phyloP scores from a whole-genome alignment of 2,888 invertebrate species.

The Apamea epomidion region DNA sequence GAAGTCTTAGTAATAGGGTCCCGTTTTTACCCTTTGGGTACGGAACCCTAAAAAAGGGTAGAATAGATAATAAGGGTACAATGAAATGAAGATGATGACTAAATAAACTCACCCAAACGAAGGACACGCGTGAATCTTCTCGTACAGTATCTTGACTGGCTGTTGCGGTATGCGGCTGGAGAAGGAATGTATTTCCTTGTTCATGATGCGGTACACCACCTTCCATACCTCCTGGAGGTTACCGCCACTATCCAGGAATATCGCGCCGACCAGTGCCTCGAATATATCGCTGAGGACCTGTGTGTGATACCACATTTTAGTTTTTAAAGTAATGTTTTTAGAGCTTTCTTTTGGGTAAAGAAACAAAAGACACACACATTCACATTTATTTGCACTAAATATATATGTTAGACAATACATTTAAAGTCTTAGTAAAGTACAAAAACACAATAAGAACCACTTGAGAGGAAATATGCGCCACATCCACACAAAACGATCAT shows the following conservation, averaged over 20 bases:
- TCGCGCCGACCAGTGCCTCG: constrained; percentile 97
- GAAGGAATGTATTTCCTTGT: constrained; percentile 96
- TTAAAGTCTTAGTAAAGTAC: not conserved
- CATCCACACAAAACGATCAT: too few species aligned
- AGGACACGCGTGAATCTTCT: constrained; percentile 94
- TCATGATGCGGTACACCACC: constrained; percentile 95
- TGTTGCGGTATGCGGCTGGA: constrained; percentile 96
- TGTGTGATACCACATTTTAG: constrained; percentile 79
- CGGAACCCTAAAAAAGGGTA: too few species aligned
- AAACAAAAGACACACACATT: not conserved
- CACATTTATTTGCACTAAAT: not conserved
- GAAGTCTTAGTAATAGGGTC: too few species aligned
- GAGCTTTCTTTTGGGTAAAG: not conserved
- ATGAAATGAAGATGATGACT: not conserved
- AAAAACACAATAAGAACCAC: not conserved
- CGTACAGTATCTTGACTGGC: constrained; percentile 96
- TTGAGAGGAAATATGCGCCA: not conserved
- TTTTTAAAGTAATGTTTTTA: not conserved
- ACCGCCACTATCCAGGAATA: constrained; percentile 96
- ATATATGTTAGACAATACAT: not conserved
- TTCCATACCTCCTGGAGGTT: constrained; percentile 94
- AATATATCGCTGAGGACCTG: constrained; percentile 98
- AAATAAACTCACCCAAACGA: constrained; percentile 92
- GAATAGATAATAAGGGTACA: too few species aligned
- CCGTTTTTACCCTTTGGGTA: too few species aligned